Evolutionary conservation across 2,888 invertebrate genomes (phyloP).

Genomic region (Trichogramma evanescens): DNA sequence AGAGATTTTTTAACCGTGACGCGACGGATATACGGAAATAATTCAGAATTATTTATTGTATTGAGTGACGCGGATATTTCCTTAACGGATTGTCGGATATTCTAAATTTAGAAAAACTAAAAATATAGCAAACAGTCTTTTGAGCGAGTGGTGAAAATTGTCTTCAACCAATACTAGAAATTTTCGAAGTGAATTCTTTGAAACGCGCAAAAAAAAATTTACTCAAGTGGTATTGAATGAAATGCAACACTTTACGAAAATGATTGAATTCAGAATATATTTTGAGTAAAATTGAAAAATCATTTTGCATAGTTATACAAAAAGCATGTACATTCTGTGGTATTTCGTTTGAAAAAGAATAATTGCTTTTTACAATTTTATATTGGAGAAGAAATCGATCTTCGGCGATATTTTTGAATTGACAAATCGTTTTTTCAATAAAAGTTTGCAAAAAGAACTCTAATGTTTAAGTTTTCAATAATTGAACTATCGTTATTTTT

Average conservation of each 20-base stretch:
- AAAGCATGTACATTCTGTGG: neutral
- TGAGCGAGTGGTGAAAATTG: too few species aligned
- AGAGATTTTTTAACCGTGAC: too few species aligned
- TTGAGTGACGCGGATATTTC: too few species aligned
- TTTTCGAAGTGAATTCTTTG: too few species aligned
- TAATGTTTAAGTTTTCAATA: constrained; percentile 4
- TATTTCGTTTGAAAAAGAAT: constrained; percentile 1
- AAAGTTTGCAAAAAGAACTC: constrained; percentile 5
- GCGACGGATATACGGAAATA: too few species aligned
- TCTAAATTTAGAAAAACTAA: too few species aligned
- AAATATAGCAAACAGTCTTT: too few species aligned
- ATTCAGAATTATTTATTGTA: too few species aligned
- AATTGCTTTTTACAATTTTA: constrained; percentile 9
- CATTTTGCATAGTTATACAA: neutral
- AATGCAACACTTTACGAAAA: neutral
- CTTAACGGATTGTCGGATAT: too few species aligned
- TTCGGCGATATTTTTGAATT: too few species aligned
- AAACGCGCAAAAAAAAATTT: too few species aligned
- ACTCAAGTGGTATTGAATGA: neutral
- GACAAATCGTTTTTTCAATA: neutral
- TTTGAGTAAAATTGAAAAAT: neutral
- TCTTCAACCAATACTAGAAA: too few species aligned
- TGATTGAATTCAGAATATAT: neutral
- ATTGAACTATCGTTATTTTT: constrained; percentile 8
- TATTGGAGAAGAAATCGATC: neutral